These are phyloP conservation scores for Pedionomus torquatus DNA, from an alignment of 2,113 vertebrate species.

Conservation along the genomic window DNA sequence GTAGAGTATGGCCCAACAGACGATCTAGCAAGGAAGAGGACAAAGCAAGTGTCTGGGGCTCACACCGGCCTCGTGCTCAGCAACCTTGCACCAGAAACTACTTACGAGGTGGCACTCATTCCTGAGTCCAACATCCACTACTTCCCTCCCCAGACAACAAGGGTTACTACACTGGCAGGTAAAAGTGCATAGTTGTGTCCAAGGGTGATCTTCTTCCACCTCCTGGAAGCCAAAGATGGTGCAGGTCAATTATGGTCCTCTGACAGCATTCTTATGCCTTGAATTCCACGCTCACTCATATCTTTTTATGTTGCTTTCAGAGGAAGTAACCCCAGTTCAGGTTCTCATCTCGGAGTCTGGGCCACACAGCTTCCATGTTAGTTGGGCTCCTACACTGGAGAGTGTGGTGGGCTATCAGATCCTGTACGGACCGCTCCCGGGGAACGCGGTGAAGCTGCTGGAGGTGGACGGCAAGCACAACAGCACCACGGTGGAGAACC, in stretches of 20 bases:
- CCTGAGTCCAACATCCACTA: constrained; percentile 82
- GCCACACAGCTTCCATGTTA: constrained; percentile 82
- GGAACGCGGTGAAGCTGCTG: constrained; percentile 72
- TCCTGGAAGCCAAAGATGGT: rapidly evolving
- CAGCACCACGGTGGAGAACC: constrained; percentile 83
- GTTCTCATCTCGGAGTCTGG: constrained; percentile 84
- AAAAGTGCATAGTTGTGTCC: not conserved
- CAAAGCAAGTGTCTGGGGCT: constrained; percentile 73
- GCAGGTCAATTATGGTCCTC: not conserved
- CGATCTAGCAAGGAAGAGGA: constrained; percentile 31
- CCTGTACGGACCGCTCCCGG: constrained; percentile 83
- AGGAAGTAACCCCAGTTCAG: constrained; percentile 77
- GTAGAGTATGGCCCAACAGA: constrained; percentile 74
- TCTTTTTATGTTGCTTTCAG: not conserved
- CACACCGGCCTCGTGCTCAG: constrained; percentile 73
- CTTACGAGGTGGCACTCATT: constrained; percentile 82
- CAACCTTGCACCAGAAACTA: constrained; percentile 82
- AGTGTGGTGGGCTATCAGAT: constrained; percentile 78
- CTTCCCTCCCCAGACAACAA: constrained; percentile 76
- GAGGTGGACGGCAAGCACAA: constrained; percentile 77
- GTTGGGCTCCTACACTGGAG: constrained; percentile 84
- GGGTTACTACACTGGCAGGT: constrained; percentile 87
- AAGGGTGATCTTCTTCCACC: not conserved
- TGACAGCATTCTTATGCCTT: not conserved
- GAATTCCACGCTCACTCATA: not conserved